Evolutionary conservation across 2,113 vertebrate genomes (phyloP).

Genomic region (Podarcis muralis): DNA sequence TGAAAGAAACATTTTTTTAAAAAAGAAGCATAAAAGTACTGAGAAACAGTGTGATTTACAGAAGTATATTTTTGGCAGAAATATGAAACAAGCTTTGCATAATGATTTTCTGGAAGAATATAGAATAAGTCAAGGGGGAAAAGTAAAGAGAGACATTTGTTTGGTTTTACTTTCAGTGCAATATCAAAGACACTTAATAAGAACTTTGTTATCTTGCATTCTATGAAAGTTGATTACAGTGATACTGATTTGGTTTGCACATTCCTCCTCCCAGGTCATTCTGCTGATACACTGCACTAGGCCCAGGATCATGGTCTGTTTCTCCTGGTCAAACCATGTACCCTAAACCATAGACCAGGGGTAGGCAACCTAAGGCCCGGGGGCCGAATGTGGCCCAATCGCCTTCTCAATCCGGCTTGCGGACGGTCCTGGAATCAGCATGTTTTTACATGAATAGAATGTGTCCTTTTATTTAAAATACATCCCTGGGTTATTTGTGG

Average conservation of each 20-base stretch:
- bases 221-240: neutral
- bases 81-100: constrained; percentile 66
- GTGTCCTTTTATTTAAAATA: too few relatives aligned
- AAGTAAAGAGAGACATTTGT: constrained; percentile 3
- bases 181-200: constrained; percentile 16
- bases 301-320: too few relatives aligned
- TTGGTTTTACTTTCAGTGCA: constrained; percentile 30
- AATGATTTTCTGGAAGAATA: constrained; percentile 42
- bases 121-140: constrained; percentile 1
- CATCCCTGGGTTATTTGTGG: too few relatives aligned
- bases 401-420: too few relatives aligned
- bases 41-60: constrained; percentile 54
- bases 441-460: too few relatives aligned
- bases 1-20: constrained; percentile 74
- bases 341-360: too few relatives aligned
- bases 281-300: too few relatives aligned
- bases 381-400: too few relatives aligned
- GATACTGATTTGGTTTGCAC: neutral
- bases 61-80: constrained; percentile 57
- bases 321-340: too few relatives aligned
- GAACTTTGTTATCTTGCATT: constrained; percentile 15
- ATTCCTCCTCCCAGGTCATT: too few relatives aligned
- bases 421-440: too few relatives aligned
- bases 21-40: constrained; percentile 58
- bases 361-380: too few relatives aligned